phyloP scores from a whole-genome alignment of 2,797 vertebrate species.

The Hephaestus fuliginosus region DNA sequence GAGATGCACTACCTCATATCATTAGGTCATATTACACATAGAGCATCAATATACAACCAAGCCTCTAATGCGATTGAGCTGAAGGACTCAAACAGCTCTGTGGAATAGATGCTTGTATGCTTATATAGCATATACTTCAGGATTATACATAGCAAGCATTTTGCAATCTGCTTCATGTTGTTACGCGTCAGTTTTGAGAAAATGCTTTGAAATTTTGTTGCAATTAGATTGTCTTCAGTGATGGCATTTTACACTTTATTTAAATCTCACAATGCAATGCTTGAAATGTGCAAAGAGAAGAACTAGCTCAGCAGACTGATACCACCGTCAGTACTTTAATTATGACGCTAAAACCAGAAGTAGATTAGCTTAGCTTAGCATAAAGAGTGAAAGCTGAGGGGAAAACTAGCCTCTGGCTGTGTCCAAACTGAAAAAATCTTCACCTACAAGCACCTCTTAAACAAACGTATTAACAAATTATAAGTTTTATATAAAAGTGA shows the following conservation, averaged over 20 bases:
- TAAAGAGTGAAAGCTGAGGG: background rate
- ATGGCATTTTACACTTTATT: background rate
- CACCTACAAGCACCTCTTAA: background rate
- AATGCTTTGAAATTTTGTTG: background rate
- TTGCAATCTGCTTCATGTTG: background rate
- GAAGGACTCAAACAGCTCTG: slow-evolving; percentile 1
- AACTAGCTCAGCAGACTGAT: slow-evolving; percentile 10
- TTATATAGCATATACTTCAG: background rate
- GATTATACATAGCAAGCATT: background rate
- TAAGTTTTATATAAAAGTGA: too few relatives aligned
- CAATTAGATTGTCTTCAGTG: background rate
- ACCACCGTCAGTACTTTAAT: background rate
- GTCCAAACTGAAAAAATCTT: background rate
- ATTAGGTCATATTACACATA: slow-evolving; percentile 38
- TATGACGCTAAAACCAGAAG: background rate
- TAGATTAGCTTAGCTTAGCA: slow-evolving; percentile 8
- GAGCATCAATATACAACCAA: slow-evolving; percentile 39
- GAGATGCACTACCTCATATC: slow-evolving; percentile 51
- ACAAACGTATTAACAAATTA: background rate
- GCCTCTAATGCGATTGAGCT: slow-evolving; percentile 14
- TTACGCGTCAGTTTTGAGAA: background rate
- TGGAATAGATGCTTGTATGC: background rate
- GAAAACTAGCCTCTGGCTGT: background rate
- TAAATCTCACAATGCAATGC: background rate
- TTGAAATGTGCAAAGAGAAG: background rate